Percentiles rank a stretch among this genome's conserved stretches.
phyloP scores from a whole-genome alignment of 2,888 invertebrate species.

The Malachius bipustulatus region DNA sequence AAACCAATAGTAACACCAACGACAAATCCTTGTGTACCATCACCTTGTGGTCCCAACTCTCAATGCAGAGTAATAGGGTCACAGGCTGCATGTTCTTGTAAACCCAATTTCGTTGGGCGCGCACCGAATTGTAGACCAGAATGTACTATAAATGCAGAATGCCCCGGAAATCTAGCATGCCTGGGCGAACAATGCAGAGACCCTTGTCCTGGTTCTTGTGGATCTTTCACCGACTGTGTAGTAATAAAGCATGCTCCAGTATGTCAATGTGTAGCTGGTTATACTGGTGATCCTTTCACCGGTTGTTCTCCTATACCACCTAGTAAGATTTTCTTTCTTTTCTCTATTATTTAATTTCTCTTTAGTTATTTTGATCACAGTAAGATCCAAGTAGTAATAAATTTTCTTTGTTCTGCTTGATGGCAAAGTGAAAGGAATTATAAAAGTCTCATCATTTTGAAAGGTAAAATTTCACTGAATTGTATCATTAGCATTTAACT shows the following conservation, averaged over 20 bases:
- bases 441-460: no score
- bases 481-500: no score
- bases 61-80: constrained; percentile 45
- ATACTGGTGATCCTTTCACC: constrained; percentile 52
- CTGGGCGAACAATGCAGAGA: constrained; percentile 66
- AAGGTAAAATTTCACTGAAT: no score
- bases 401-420: no score
- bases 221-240: constrained; percentile 59
- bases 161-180: constrained; percentile 63
- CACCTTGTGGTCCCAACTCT: constrained; percentile 53
- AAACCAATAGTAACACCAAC: no score
- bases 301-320: constrained; percentile 44
- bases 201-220: constrained; percentile 70
- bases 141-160: constrained; percentile 59
- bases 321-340: constrained; percentile 40
- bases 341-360: constrained; percentile 8
- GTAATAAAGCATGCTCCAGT: constrained; percentile 67
- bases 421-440: no score
- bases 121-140: constrained; percentile 55
- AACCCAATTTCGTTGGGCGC: constrained; percentile 46
- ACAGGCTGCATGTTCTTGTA: constrained; percentile 48
- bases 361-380: constrained; percentile 6
- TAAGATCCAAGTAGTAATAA: no score
- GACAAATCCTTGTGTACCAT: constrained; percentile 52
- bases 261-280: constrained; percentile 63